These are phyloP conservation scores for Cephus nigrinus DNA, from an alignment of 2,888 invertebrate genomes.

Conservation along the genomic window DNA sequence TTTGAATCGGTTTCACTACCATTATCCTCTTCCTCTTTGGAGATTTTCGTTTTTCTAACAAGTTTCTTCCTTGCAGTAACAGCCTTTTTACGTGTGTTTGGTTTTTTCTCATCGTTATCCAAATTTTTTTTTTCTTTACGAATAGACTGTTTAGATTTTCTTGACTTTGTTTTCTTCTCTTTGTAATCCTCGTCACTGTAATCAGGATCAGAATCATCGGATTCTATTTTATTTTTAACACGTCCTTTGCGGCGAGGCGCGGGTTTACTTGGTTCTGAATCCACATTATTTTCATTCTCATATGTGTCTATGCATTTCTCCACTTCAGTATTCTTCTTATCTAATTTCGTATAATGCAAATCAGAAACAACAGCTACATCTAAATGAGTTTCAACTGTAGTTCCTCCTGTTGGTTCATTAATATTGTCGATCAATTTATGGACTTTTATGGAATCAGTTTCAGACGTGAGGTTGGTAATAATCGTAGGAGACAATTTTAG, in stretches of 20 bases:
- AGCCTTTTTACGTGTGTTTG: neutral
- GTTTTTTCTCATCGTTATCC: neutral
- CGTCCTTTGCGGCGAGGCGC: neutral
- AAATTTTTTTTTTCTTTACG: neutral
- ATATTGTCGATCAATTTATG: neutral
- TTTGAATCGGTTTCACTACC: slow-evolving; percentile 1
- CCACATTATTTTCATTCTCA: neutral
- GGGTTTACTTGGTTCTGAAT: neutral
- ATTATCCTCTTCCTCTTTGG: slow-evolving; percentile 26
- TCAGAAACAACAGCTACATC: neutral
- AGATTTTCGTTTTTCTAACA: slow-evolving; percentile 20
- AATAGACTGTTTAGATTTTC: neutral
- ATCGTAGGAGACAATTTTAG: neutral
- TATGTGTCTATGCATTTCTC: neutral
- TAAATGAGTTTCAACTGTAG: neutral
- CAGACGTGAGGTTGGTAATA: neutral
- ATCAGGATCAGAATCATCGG: slow-evolving; percentile 1
- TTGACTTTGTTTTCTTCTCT: neutral
- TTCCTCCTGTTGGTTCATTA: neutral
- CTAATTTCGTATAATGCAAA: neutral
- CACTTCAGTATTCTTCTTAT: neutral
- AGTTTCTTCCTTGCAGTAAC: neutral
- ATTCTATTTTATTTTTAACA: neutral
- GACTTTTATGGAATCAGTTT: neutral
- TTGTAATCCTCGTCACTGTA: neutral